These are phyloP conservation scores for Pandion haliaetus DNA, from an alignment of 2,113 vertebrate genomes.

Conservation along the genomic window DNA sequence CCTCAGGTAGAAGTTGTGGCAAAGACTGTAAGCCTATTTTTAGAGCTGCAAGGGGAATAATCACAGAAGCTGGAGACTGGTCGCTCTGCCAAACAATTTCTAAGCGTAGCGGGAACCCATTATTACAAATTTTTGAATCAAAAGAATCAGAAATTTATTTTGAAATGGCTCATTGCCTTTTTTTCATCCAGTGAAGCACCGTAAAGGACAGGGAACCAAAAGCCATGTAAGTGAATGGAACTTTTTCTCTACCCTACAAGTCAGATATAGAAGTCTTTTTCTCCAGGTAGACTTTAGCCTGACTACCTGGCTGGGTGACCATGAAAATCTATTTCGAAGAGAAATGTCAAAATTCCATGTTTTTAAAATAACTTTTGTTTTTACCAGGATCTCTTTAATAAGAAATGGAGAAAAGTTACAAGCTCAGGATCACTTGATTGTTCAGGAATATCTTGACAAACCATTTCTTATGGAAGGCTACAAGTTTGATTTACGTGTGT, in stretches of 20 bases:
- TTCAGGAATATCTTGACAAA: constrained; percentile 98
- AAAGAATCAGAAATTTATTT: constrained; percentile 35
- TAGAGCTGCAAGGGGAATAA: neutral
- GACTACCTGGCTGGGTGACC: neutral
- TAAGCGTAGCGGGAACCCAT: neutral
- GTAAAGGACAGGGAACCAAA: neutral
- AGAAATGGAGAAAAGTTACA: constrained; percentile 97
- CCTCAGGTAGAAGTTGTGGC: neutral
- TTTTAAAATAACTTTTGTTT: constrained; percentile 30
- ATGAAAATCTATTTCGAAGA: neutral
- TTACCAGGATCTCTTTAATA: constrained; percentile 92
- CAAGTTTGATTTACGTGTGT: constrained; percentile 97
- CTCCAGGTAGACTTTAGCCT: neutral
- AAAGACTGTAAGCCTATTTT: neutral
- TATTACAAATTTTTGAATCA: constrained; percentile 5
- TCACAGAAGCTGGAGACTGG: neutral
- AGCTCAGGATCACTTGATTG: constrained; percentile 95
- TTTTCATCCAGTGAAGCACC: neutral
- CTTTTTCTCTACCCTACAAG: neutral
- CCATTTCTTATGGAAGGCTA: constrained; percentile 98
- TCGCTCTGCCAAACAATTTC: constrained; percentile 22
- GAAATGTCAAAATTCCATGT: neutral
- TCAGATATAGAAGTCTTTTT: neutral
- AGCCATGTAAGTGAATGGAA: neutral
- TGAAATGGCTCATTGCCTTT: neutral